Evolutionary conservation across 2,888 invertebrate genomes (phyloP), one percentile per base, ranked within the genome.

Genomic region (Colostygia pectinataria): DNA sequence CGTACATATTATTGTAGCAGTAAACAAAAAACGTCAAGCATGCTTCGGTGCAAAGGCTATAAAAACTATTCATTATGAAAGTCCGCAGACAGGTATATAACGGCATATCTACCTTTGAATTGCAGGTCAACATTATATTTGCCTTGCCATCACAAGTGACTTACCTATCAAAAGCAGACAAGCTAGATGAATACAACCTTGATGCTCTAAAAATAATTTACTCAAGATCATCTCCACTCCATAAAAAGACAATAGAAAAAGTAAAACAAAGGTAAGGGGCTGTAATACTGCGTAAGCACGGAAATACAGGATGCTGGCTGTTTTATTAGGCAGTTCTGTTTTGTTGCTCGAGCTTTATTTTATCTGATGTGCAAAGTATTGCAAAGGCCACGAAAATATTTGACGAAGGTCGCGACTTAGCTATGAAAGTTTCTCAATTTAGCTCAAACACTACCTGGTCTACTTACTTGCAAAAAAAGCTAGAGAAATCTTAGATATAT

Each of bases 131-230:
- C 51, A 74, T 84, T 25, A 72, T 73, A 2, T 76, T 83, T 61
- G 10, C 78, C 12, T 61, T 78, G 9, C 85, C 85, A 1, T 74
- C 76, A 14, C 47, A 67, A 23, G 62, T 84, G 10, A 67, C 59
- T 20, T 68, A 67, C 39, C 45, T 82, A 31, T 70, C 74, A n/a
- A 83, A 83, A 49, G 61, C 65, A 10, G 59, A 63, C 29, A 65
- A 71, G 40, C 41, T 68, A 20, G 57, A 70, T 27, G 61, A 71
- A 43, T 74, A 59, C 44, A 72, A 79, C 59, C 55, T 80, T 40
- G 70, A 77, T 55, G 75, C 80, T 23, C 66, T 85, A n/a, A 74
- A 71, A 71, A 67, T 76, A 44, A 68, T 83, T 33, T 84, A 83
- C 57, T 81, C 77, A 10, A 72, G 81, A 31, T 74, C 80, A 46